A percentile compares a stretch with the other conserved stretches of the same genome.
Conservation (phyloP, 1,140 invertebrate species). For the Drosophila sulfurigaster region DNA sequence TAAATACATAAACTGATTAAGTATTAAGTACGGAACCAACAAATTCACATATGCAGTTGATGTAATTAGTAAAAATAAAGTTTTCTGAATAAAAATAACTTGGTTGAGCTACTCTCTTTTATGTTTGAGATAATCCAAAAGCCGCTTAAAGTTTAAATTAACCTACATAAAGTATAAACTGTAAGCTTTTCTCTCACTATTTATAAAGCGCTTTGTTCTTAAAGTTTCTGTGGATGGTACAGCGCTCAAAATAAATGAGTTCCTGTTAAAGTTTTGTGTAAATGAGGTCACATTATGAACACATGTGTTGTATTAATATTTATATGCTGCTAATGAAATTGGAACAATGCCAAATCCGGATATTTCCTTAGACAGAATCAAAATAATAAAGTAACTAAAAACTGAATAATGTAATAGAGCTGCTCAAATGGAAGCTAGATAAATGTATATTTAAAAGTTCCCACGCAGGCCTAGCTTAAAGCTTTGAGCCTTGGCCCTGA, state of each 20-base stretch:
- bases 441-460: background rate
- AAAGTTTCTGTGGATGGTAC: background rate
- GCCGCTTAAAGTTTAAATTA: background rate
- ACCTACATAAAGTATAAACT: background rate
- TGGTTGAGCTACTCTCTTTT: background rate
- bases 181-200: background rate
- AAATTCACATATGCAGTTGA: too few species aligned
- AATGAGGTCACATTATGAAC: background rate
- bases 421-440: background rate
- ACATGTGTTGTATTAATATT: background rate
- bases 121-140: background rate
- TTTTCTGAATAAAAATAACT: too few species aligned
- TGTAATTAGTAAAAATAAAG: too few species aligned
- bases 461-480: background rate
- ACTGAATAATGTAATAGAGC: background rate
- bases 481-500: slow-evolving; percentile 21
- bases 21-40: too few species aligned
- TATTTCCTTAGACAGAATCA: background rate
- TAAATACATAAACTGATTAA: background rate
- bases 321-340: slow-evolving; percentile 20
- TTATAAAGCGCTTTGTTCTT: background rate
- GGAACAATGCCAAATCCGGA: slow-evolving; percentile 6
- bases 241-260: background rate
- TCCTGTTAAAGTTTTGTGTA: slow-evolving; percentile 1
- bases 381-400: slow-evolving; percentile 1